Conservation (phyloP, 2,797 vertebrate genomes). For the Strix occidentalis region DNA sequence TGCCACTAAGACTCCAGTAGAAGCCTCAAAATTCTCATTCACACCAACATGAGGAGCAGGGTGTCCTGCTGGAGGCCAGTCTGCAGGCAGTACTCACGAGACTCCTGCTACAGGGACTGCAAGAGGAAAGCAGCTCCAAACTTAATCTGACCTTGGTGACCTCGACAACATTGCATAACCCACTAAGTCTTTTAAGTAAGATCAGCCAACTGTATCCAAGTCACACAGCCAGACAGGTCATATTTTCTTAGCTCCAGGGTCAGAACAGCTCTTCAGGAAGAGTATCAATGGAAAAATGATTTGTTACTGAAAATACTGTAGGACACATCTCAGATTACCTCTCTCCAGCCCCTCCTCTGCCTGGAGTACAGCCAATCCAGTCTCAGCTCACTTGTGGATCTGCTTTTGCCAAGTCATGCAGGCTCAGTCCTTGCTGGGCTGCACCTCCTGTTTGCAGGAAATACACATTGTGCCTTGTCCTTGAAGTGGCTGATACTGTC, state of each 20-base stretch:
- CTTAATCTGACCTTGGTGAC: neutral
- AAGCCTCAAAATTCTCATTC: neutral
- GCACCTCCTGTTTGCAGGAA: neutral
- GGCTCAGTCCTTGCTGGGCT: neutral
- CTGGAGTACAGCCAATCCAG: neutral
- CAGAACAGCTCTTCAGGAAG: neutral
- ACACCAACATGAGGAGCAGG: accelerated
- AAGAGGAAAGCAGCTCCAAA: neutral
- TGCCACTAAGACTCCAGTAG: neutral
- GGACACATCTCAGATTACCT: neutral
- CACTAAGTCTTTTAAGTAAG: neutral
- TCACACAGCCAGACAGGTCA: neutral
- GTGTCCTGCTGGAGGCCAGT: neutral
- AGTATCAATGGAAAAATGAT: neutral
- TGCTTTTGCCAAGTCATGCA: neutral
- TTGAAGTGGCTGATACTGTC: accelerated
- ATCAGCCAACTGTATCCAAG: neutral
- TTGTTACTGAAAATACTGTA: neutral
- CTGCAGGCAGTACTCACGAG: neutral
- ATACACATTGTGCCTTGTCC: neutral
- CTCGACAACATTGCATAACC: slow-evolving; percentile 17
- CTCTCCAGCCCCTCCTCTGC: neutral
- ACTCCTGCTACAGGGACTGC: neutral
- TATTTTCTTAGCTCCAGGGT: neutral
- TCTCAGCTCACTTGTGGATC: neutral